A percentile compares a stretch with the other conserved stretches of the same genome.
Evolutionary conservation across 2,797 vertebrate genomes (phyloP).

Genomic region (Falco peregrinus): DNA sequence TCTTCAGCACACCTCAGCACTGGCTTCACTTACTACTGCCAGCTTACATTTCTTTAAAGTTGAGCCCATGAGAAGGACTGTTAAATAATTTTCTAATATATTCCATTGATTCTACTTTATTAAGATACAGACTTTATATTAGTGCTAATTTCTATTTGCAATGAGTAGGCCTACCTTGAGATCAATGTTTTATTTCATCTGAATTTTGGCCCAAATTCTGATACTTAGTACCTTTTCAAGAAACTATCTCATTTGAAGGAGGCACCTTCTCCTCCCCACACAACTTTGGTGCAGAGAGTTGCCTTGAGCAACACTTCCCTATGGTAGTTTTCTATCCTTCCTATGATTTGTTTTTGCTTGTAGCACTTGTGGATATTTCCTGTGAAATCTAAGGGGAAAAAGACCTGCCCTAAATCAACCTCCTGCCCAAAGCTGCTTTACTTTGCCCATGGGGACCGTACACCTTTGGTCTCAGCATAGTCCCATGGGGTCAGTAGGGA

Average conservation of each 20-base stretch:
- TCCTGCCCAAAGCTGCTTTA: not conserved
- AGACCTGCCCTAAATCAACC: rapidly evolving
- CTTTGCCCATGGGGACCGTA: not conserved
- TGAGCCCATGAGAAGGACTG: not conserved
- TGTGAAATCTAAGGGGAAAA: not conserved
- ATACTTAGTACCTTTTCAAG: not conserved
- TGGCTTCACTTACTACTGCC: not conserved
- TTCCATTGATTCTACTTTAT: not conserved
- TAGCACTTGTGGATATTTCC: not conserved
- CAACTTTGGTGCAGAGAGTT: not conserved
- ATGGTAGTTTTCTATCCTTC: not conserved
- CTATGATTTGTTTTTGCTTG: not conserved
- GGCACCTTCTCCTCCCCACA: rapidly evolving
- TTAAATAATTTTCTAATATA: not conserved
- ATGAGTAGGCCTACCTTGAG: not conserved
- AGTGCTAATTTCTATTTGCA: not conserved
- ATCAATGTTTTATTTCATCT: not conserved
- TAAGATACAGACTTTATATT: not conserved
- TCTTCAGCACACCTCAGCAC: not conserved
- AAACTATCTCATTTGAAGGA: not conserved
- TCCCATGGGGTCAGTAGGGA: rapidly evolving
- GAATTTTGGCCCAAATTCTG: not conserved
- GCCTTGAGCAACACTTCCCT: not conserved
- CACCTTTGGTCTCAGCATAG: not conserved
- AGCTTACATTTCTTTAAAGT: not conserved